Evolutionary conservation across 1,140 invertebrate genomes (phyloP), one percentile per base, ranked within the genome.

Genomic region (Drosophila pseudoobscura): DNA sequence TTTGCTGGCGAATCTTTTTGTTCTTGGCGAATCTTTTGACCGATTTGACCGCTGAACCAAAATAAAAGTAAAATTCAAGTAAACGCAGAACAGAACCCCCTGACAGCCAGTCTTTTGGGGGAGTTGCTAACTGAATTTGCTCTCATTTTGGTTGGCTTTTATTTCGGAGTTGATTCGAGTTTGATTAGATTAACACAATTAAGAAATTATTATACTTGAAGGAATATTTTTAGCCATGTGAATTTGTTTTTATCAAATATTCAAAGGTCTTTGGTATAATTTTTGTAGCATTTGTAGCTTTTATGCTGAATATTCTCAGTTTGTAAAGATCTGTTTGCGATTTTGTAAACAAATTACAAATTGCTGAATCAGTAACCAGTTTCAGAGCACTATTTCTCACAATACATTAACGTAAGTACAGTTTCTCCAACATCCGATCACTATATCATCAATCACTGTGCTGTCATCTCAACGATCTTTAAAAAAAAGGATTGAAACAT

Each of bases 141-240:
- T 8, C 31, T 20, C 4, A 29, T 50, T 20, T 54, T 58, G 17
- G 26, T 49, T 31, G 2, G 8, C 0, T 68, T 52, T 29, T 52
- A 56, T 61, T 61, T 51, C 53, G 47, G 44, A 46, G 43, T 75
- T 58, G 13, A 45, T 22, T 56, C 43, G 24, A 56, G n/a, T 35
- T 39, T 80, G 68, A 80, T 85, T 80, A 85, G 80, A 85, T 84
- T 85, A 84, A 53, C 51, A 64, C 66, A 79, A 70, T 73, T 65
- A 80, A 3, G 15, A 53, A 70, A 55, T 53, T 62, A 71, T 78
- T 80, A 2, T 39, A 17, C 29, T 56, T 52, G 61, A 64, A 55
- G 57, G 46, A 53, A 53, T 55, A n/a, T 47, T 47, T 0, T 63
- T n/a, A 44, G 41, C 41, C 35, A 52, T 57, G 3, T 0, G 35